phyloP scores from a whole-genome alignment of 2,113 vertebrate species.

The Pteruthius melanotis region DNA sequence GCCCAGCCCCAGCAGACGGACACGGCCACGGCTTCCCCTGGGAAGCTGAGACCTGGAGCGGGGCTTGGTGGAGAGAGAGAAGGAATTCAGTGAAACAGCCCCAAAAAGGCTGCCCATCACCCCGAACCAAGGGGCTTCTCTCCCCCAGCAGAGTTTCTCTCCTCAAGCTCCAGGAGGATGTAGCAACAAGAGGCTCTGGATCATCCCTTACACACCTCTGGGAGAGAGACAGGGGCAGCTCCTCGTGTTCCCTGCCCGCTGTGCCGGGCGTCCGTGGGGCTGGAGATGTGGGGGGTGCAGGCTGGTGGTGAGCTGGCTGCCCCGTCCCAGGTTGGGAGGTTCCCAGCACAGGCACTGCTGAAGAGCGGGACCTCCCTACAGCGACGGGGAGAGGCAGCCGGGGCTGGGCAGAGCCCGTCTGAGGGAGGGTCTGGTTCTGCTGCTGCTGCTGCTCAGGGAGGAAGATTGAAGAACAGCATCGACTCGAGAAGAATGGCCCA shows the following conservation, averaged over 20 bases:
- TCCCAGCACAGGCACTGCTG: background rate
- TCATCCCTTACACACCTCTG: background rate
- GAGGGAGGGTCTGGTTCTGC: background rate
- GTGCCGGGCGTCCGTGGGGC: rapidly evolving
- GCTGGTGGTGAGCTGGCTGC: background rate
- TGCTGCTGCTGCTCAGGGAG: background rate
- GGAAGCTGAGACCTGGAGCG: background rate
- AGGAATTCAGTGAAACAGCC: background rate
- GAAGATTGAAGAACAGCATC: background rate
- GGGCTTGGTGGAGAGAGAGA: background rate
- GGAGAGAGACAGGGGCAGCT: background rate
- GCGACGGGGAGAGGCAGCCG: background rate
- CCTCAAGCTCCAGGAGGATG: background rate
- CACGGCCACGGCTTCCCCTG: background rate
- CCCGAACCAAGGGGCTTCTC: background rate
- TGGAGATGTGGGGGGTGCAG: background rate
- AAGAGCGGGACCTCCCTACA: background rate
- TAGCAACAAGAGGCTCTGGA: background rate
- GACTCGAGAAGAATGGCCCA: background rate
- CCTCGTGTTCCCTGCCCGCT: background rate
- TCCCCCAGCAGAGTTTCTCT: background rate
- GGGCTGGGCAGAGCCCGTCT: background rate
- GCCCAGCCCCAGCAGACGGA: background rate
- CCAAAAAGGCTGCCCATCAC: background rate
- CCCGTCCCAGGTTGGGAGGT: background rate